Evolutionary conservation across 2,888 invertebrate species (phyloP), one percentile per base, ranked within the genome.

Genomic region (Entomobrya proxima): DNA sequence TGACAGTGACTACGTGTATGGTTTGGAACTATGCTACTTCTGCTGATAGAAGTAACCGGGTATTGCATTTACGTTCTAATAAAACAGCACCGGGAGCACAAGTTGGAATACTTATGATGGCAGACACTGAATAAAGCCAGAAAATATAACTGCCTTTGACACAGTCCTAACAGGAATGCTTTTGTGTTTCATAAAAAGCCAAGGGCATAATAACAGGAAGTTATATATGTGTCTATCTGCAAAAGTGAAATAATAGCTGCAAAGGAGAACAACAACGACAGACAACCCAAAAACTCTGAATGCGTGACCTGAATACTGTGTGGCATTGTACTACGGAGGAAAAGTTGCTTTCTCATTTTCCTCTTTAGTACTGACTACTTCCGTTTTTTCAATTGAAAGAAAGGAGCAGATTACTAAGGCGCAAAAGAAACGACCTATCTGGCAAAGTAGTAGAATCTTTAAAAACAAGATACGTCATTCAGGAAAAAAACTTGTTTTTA

Each of bases 231-330:
- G n/a, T 58, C 11, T 32, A 55, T 27, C 61, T 64, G 35, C 61
- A 64, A 13, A 61, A 64, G 18, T 35, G 61, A 7, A 35, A 35
- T 64, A 35, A 44, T 44, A 44, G 32, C 35, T 44, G 69, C 27
- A 1, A 1, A 13, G 32, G 15, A 61, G 30, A 52, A 4, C 18
- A 61, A 32, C 21, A 40, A 44, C 74, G 67, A 55, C 32, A 30
- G 58, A 47, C 21, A 52, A 37, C n/a, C n/a, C 72, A 32, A 50
- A 50, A n/a, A n/a, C n/a, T n/a, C n/a, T 24, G 61, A 74, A 55
- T 47, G 44, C 81, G 81, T 82, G 81, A 82, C 80, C 80, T 32
- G 81, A 82, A 82, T 82, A 74, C 24, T 74, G 21, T 35, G n/a
- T 47, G 44, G 7, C 18, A 52, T 74, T 74, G 35, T 21, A 35